Percentiles rank a stretch among this genome's conserved stretches.
Conservation (phyloP, 2,797 vertebrate species). For the Selene dorsalis region DNA sequence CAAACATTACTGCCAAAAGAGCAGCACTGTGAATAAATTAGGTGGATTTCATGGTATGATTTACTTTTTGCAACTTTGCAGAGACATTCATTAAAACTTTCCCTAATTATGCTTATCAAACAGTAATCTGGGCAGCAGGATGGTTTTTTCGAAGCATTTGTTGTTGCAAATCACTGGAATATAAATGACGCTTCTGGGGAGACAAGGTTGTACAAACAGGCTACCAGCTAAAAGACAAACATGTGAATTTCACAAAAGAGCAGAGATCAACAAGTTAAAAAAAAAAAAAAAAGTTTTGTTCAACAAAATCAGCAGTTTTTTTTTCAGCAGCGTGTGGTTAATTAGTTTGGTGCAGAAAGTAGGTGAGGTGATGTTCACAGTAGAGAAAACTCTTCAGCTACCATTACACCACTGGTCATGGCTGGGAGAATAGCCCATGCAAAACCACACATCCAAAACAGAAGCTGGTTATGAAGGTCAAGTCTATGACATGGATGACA, state of each 20-base stretch:
- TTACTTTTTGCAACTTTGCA: conserved; percentile 27
- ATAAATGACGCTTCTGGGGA: not conserved
- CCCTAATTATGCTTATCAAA: conserved; percentile 23
- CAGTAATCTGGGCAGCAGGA: not conserved
- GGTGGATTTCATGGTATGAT: not conserved
- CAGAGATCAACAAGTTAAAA: too few relatives aligned
- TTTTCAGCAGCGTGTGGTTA: not conserved
- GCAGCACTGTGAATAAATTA: not conserved
- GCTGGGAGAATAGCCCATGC: conserved; percentile 72
- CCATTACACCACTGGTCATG: conserved; percentile 70
- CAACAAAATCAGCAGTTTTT: not conserved
- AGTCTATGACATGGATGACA: conserved; percentile 62
- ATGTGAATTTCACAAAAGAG: not conserved
- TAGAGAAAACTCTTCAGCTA: not conserved
- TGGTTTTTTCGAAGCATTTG: not conserved
- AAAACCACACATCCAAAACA: conserved; percentile 63
- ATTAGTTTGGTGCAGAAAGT: not conserved
- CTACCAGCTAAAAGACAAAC: not conserved
- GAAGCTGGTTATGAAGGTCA: conserved; percentile 72
- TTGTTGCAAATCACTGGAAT: conserved; percentile 11
- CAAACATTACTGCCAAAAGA: not conserved
- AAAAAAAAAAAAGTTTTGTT: not conserved
- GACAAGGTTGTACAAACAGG: not conserved
- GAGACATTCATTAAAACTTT: conserved; percentile 1
- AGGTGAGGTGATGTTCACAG: too few relatives aligned